phyloP scores from a whole-genome alignment of 2,113 vertebrate genomes.

The Colius striatus region DNA sequence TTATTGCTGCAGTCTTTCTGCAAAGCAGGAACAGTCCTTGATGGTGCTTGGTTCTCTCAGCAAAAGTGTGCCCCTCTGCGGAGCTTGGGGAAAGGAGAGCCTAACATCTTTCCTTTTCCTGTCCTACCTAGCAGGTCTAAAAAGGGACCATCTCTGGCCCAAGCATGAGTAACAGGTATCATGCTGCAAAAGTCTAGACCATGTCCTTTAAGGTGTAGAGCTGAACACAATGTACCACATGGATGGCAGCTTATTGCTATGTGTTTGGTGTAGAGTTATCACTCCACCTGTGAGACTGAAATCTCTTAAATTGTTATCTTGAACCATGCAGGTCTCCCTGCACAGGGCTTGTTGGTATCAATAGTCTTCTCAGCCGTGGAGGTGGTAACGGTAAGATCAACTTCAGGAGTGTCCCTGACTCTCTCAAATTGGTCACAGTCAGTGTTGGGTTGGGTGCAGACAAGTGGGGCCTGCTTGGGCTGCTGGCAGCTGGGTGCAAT shows the following conservation, averaged over 20 bases:
- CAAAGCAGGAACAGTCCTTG: not conserved
- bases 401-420: not conserved
- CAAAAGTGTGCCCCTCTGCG: not conserved
- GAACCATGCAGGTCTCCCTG: not conserved
- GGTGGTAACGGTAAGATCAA: accelerated
- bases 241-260: not conserved
- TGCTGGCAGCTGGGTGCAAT: not conserved
- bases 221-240: accelerated
- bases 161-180: not conserved
- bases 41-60: not conserved
- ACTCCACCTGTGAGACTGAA: not conserved
- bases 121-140: not conserved
- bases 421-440: accelerated
- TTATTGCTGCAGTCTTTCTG: no score
- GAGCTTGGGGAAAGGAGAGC: not conserved
- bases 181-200: not conserved
- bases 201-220: not conserved
- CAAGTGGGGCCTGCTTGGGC: not conserved
- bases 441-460: accelerated
- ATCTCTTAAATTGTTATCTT: not conserved
- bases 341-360: not conserved
- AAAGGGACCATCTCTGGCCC: not conserved
- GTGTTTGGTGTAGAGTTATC: not conserved
- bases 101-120: not conserved
- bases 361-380: not conserved